phyloP scores from a whole-genome alignment of 37 sponge, comb jelly and placozoan genomes.

The Tethya wilhelma region DNA sequence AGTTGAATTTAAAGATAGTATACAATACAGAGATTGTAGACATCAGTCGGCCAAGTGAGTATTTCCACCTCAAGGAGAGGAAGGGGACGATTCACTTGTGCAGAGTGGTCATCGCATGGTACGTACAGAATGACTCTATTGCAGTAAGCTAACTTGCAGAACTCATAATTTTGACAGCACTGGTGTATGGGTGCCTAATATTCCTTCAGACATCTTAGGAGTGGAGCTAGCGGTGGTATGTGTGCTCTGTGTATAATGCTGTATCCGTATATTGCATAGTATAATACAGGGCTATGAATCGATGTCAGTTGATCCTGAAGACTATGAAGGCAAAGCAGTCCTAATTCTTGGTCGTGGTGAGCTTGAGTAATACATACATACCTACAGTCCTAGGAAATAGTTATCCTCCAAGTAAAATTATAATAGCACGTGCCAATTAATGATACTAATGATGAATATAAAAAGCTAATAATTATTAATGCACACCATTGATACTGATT shows the following conservation, averaged over 20 bases:
- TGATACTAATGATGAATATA: too few relatives aligned
- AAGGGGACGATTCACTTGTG: conserved; percentile 52
- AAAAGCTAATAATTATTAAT: too few relatives aligned
- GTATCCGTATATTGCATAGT: not conserved
- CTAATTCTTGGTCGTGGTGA: conserved; percentile 95
- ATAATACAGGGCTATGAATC: conserved; percentile 85
- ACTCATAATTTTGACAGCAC: conserved; percentile 44
- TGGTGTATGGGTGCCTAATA: conserved; percentile 81
- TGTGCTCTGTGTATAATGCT: not conserved
- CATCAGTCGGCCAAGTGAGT: conserved; percentile 16
- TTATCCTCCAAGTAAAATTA: too few relatives aligned
- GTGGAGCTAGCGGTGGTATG: conserved; percentile 70
- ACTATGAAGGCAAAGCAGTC: conserved; percentile 83
- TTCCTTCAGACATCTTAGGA: conserved; percentile 56
- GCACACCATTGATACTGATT: too few relatives aligned
- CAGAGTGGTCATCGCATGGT: conserved; percentile 70
- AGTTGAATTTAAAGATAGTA: conserved; percentile 75
- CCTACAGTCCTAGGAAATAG: too few relatives aligned
- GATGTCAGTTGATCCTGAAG: conserved; percentile 73
- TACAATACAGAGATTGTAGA: conserved; percentile 76
- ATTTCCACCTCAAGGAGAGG: conserved; percentile 59
- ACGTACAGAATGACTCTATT: not conserved
- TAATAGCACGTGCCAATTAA: too few relatives aligned
- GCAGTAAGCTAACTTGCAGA: too few relatives aligned
- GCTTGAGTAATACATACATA: too few relatives aligned